A percentile compares a stretch with the other conserved stretches of the same genome.
Evolutionary conservation across 2,888 invertebrate genomes (phyloP).

Genomic region (Ophraella communa): DNA sequence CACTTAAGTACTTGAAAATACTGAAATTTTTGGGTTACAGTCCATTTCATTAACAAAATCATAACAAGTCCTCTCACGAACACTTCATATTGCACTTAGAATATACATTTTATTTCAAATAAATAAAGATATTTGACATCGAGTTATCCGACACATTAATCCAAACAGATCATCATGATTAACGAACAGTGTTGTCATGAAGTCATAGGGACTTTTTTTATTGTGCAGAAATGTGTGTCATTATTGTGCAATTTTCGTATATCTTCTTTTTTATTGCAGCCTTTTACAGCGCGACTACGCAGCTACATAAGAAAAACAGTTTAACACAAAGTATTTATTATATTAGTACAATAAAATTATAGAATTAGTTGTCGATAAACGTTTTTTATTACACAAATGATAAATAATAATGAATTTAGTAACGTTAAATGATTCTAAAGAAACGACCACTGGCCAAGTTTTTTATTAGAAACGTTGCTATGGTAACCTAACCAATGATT

Average conservation of each 20-base stretch:
- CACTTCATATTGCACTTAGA: constrained; percentile 10
- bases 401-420: not conserved
- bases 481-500: not conserved
- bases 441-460: not conserved
- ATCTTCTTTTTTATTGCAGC: not conserved
- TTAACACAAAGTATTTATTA: not conserved
- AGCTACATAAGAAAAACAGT: not conserved
- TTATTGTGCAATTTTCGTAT: not conserved
- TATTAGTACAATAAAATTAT: not conserved
- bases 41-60: constrained; percentile 7
- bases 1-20: constrained; percentile 23
- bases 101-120: constrained; percentile 7
- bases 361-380: not conserved
- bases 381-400: not conserved
- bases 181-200: not conserved
- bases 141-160: constrained; percentile 17
- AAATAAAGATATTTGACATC: constrained; percentile 18
- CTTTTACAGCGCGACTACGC: not conserved
- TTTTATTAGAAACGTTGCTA: not conserved
- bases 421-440: not conserved
- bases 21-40: constrained; percentile 9
- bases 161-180: constrained; percentile 26
- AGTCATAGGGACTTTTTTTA: constrained; percentile 1
- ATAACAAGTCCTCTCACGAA: constrained; percentile 8
- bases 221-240: not conserved